Evolutionary conservation across 2,888 invertebrate genomes (phyloP), one percentile per base, ranked within the genome.

Genomic region (Diaphora mendica): DNA sequence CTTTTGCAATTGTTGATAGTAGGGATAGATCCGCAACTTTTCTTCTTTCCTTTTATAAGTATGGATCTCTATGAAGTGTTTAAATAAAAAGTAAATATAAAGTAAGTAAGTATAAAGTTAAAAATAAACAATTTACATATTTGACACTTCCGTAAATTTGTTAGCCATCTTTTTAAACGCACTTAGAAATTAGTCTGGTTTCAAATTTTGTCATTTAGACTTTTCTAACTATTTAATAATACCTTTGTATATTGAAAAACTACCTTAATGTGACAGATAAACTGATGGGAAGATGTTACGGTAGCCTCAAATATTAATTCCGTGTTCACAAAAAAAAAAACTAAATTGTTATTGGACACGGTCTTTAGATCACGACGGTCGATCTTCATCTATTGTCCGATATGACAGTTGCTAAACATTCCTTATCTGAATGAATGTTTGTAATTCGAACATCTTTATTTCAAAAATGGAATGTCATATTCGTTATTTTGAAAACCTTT

Each of bases 341-440:
- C 35, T 71, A 75, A 75, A 76, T 75, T 90, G 92, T 90, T 92
- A 91, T 92, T 89, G 86, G 89, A 92, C 92, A 92, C 89, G 90
- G 86, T 83, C 88, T 88, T 89, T 88, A 84, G 87, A 83, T 23
- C 33, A 85, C 77, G 82, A 83, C 87, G 88, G 89, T 89, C 82
- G 85, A 88, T 86, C 87, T 69, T 79, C 83, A 42, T 68, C 88
- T 85, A 89, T 93, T 93, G 93, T 93, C 76, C 77, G 68, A 80
- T 73, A 77, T 93, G 93, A 93, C 93, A 93, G 92, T 90, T 88
- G 87, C 88, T 89, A 91, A 93, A 92, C 92, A 91, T 90, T 89
- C 86, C 82, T 82, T 84, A 84, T 87, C 80, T 79, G 83, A 88
- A 87, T 79, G 82, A 73, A 76, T 75, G 80, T 89, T 91, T 88